Base-by-base conservation (phyloP, 2,113 vertebrate species). In the Cavia aperea region DNA sequence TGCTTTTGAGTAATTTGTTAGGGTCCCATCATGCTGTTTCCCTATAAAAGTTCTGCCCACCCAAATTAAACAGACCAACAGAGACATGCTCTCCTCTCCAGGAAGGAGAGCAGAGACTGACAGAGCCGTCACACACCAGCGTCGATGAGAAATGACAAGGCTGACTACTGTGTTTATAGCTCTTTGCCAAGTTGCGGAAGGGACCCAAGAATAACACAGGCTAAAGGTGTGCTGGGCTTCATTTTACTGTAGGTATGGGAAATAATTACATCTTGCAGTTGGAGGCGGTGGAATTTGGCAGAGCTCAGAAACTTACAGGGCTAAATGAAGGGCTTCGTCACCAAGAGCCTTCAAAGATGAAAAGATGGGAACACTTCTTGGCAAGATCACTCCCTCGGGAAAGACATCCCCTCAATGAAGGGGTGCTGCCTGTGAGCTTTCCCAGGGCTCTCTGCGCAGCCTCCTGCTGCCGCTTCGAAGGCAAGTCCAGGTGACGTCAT, bases 281-380 rank as follows among this genome's bases (percentile, higher is more conserved):
- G 81, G 60, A 89, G 51, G 81, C 51, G 31, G 70, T 51, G 1
- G 36, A 23, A 9, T 89, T 72, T 93, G 96, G 91, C 86, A 87
- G 84, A 86, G 12, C 54, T 84, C 7, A 62, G 86, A 89, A 90
- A 78, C 26, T 21, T 39, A 68, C 26, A 46, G 49, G 46, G 56
- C 73, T 96, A 93, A 89, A 85, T 94, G 93, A 92, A 93, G 81
- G 51, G 86, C 85, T 77, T 31, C 63, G 9, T 84, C 93, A 88
- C 31, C 60, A 62, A 54, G 26, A 94, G 66, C 8, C 60, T 79
- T n/a, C 29, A 46, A 62, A 91, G 94, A 95, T 94, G 90, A 79
- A 95, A 94, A 91, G 88, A 65, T 75, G 33, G 49, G 33, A 43
- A 39, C 14, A 31, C 3, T 75, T 63, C 54, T 39, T 88, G 95